Evolutionary conservation across 2,888 invertebrate species (phyloP), one percentile per base, ranked within the genome.

Genomic region (Cerastis rubricosa): DNA sequence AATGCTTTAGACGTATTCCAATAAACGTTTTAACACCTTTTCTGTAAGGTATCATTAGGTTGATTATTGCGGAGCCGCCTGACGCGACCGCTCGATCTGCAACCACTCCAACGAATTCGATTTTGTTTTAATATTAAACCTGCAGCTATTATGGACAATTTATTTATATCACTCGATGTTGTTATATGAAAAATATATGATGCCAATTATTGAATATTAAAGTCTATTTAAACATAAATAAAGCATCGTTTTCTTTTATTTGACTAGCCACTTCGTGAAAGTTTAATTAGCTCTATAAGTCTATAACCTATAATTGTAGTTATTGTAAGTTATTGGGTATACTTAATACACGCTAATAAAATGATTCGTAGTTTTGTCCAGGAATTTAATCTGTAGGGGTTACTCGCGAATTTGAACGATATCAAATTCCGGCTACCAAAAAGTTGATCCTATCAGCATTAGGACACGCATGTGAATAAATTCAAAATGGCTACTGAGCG

Each of bases 1-100:
- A 95, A 92, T 91, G 90, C 93, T 95, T 94, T 94, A 93, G 94
- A 94, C 92, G 94, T 93, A 94, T 95, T 96, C 95, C 96, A 96
- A 96, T 96, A 96, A 96, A 95, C 93, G 95, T 94, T 96, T 96
- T 96, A 96, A 96, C 96, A 96, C 96, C 96, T 96, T 96, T 96
- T 94, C 94, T 93, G 90, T 94, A 89, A 94, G 94, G 94, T 96
- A 96, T 96, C 94, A 96, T 96, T 96, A 96, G 93, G 92, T 87
- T 93, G 89, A 94, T 96, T 95, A 95, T 95, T 94, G 93, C 91
- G 88, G 87, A 90, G 89, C 87, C 87, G 85, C 84, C 87, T n/a
- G 35, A 35, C 35, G 2, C 88, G 89, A 35, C 65, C 78, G 87
- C 87, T 78, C 85, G 90, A 92, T 92, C 89, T 85, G 89, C 89